These are phyloP conservation scores for Acheta domesticus DNA, from an alignment of 2,888 invertebrate species.

Conservation along the genomic window DNA sequence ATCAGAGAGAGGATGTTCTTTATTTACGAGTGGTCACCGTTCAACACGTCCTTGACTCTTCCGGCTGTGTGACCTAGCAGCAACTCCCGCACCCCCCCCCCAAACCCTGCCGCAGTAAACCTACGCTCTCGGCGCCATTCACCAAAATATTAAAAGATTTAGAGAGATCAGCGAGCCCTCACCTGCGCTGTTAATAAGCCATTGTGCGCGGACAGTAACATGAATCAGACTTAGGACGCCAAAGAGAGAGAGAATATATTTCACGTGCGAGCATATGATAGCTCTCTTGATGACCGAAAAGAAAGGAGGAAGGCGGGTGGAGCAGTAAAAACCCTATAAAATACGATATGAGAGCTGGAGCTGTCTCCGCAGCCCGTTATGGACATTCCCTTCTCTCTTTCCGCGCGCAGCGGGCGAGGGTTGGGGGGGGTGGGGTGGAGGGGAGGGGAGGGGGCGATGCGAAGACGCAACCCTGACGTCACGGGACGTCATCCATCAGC, in stretches of 20 bases:
- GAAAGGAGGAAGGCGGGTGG: not conserved
- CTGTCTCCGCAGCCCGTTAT: not conserved
- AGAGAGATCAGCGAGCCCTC: not conserved
- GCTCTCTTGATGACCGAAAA: not conserved
- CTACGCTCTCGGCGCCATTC: not conserved
- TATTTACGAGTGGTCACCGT: no score
- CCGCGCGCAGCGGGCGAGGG: not conserved
- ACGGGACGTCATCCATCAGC: constrained; percentile 18
- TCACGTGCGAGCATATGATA: not conserved
- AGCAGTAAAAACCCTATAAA: not conserved
- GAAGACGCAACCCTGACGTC: constrained; percentile 1
- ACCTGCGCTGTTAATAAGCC: not conserved
- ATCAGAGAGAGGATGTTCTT: no score
- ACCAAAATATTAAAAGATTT: not conserved
- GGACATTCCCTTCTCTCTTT: not conserved
- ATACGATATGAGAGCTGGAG: not conserved
- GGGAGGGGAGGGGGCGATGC: not conserved
- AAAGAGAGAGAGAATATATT: not conserved
- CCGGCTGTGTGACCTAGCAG: no score
- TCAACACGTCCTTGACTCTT: no score
- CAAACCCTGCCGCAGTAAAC: not conserved
- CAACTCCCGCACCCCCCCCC: not conserved
- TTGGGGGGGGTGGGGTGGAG: not conserved
- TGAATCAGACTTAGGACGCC: not conserved
- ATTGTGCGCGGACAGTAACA: not conserved